phyloP scores from a whole-genome alignment of 2,113 vertebrate genomes.

The Amblyopsis rosae region DNA sequence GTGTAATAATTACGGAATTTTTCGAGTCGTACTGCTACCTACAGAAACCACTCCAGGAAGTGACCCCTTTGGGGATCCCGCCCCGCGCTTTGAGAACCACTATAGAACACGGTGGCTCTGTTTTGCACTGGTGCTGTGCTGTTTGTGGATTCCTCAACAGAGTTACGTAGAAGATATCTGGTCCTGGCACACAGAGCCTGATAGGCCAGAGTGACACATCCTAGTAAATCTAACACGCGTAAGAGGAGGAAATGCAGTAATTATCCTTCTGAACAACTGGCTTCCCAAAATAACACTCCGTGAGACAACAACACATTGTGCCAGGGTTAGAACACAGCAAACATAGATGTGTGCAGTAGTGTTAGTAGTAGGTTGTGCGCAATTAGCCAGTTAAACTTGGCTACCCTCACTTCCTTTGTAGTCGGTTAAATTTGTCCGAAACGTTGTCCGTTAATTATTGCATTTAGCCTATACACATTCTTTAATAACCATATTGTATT shows the following conservation, averaged over 20 bases:
- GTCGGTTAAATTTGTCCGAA: no score
- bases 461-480: no score
- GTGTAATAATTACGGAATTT: no score
- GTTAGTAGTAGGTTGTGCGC: not conserved
- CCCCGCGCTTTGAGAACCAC: not conserved
- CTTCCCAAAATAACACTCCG: not conserved
- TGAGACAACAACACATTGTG: constrained; percentile 12
- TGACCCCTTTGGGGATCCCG: no score
- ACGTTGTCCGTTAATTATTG: no score
- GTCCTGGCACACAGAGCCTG: constrained; percentile 47
- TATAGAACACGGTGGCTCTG: not conserved
- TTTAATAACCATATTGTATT: no score
- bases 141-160: constrained; percentile 36
- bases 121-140: not conserved
- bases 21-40: not conserved
- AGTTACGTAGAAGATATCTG: constrained; percentile 55
- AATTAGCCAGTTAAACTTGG: no score
- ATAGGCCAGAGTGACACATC: constrained; percentile 11
- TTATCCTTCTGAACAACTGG: constrained; percentile 28
- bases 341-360: constrained; percentile 17
- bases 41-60: not conserved
- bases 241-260: constrained; percentile 19
- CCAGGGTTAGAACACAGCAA: constrained; percentile 37
- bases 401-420: no score
- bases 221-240: constrained; percentile 1